These are phyloP conservation scores for Pangasius sanitwongsei DNA, from an alignment of 2,797 vertebrate species.

Conservation along the genomic window DNA sequence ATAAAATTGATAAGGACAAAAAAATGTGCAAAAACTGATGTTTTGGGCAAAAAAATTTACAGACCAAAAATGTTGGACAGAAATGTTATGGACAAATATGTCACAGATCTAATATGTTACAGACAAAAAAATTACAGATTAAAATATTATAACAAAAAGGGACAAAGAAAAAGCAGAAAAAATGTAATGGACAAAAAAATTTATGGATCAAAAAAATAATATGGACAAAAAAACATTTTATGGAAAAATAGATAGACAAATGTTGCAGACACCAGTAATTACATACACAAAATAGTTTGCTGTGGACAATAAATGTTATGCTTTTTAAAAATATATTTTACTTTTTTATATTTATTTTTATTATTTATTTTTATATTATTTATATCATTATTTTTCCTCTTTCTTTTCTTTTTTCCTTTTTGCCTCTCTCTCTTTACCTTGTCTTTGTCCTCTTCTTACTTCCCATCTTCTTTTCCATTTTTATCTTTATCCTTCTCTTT, in stretches of 20 bases:
- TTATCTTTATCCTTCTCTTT: neutral
- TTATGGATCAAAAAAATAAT: neutral
- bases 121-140: neutral
- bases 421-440: neutral
- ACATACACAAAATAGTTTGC: neutral
- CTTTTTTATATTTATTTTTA: neutral
- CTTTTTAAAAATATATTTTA: neutral
- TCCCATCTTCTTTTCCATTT: neutral
- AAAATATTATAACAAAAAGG: neutral
- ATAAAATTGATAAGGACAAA: too few relatives aligned
- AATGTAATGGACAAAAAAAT: neutral
- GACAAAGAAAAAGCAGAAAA: neutral
- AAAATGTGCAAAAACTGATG: neutral
- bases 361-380: neutral
- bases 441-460: neutral
- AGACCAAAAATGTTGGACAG: too few relatives aligned
- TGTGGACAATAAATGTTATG: neutral
- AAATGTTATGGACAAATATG: neutral
- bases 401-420: neutral
- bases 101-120: neutral
- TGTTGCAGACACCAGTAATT: neutral
- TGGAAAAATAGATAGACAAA: neutral
- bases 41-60: too few relatives aligned
- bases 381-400: neutral
- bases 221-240: neutral